Evolutionary conservation across 2,113 vertebrate species (phyloP).

Genomic region (Stegastes partitus): DNA sequence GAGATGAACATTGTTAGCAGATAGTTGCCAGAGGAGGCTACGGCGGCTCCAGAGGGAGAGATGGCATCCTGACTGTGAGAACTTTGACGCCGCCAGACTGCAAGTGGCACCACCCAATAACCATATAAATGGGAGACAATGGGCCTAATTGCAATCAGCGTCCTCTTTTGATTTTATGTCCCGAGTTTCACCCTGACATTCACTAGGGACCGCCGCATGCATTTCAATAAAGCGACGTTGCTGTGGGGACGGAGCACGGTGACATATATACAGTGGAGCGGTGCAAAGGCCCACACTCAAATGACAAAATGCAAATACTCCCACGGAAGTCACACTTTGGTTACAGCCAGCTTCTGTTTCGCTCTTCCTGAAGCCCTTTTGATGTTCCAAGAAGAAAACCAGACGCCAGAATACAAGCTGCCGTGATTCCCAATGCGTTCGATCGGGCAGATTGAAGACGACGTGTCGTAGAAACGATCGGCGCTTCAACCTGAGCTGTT

Average conservation of each 20-base stretch:
- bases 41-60: conserved; percentile 70
- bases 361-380: conserved; percentile 57
- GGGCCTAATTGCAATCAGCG: conserved; percentile 82
- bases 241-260: conserved; percentile 35
- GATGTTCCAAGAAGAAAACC: conserved; percentile 56
- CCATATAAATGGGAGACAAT: conserved; percentile 88
- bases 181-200: conserved; percentile 68
- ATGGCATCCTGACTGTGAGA: conserved; percentile 83
- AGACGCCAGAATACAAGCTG: not conserved
- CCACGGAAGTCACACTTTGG: conserved; percentile 70
- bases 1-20: conserved; percentile 88
- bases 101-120: conserved; percentile 82
- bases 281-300: conserved; percentile 56
- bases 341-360: conserved; percentile 62
- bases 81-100: conserved; percentile 78
- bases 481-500: conserved; percentile 19
- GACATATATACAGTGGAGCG: conserved; percentile 37
- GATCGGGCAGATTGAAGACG: not conserved
- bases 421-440: not conserved
- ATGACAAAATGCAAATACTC: conserved; percentile 60
- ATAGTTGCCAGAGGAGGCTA: conserved; percentile 87
- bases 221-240: conserved; percentile 68
- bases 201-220: conserved; percentile 59
- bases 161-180: conserved; percentile 72
- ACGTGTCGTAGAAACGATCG: not conserved